A percentile compares a stretch with the other conserved stretches of the same genome.
Conservation (phyloP, 2,113 vertebrate species). For the Myrmecophaga tridactyla region DNA sequence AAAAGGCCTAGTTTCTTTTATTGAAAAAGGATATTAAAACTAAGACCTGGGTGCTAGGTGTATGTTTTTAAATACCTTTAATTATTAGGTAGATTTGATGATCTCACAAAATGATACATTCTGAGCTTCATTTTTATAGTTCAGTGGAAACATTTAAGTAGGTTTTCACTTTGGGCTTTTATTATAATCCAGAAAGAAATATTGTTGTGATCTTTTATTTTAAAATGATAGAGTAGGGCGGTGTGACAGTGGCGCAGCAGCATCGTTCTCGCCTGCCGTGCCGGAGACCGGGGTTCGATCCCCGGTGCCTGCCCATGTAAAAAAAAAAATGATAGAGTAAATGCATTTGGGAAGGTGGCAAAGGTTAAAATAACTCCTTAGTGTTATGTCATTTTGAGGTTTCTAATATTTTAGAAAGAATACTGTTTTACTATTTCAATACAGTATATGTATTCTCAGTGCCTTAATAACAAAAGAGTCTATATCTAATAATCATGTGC, state of each 20-base stretch:
- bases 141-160: neutral
- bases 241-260: no score
- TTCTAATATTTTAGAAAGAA: neutral
- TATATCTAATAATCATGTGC: neutral
- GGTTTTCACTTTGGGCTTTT: neutral
- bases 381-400: neutral
- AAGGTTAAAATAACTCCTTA: neutral
- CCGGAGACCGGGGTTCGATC: no score
- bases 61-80: neutral
- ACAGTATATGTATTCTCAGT: neutral
- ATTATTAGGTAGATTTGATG: neutral
- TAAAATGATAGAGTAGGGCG: neutral
- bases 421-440: neutral
- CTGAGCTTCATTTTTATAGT: neutral
- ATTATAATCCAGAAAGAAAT: constrained; percentile 23
- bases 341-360: neutral
- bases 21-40: neutral
- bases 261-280: no score
- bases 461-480: neutral
- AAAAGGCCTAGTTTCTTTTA: neutral
- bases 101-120: constrained; percentile 13
- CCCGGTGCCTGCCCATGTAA: no score
- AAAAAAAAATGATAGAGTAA: no score
- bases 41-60: neutral
- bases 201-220: neutral